These are phyloP conservation scores for Ganaspis brasiliensis DNA, from an alignment of 2,888 invertebrate genomes.

Conservation along the genomic window DNA sequence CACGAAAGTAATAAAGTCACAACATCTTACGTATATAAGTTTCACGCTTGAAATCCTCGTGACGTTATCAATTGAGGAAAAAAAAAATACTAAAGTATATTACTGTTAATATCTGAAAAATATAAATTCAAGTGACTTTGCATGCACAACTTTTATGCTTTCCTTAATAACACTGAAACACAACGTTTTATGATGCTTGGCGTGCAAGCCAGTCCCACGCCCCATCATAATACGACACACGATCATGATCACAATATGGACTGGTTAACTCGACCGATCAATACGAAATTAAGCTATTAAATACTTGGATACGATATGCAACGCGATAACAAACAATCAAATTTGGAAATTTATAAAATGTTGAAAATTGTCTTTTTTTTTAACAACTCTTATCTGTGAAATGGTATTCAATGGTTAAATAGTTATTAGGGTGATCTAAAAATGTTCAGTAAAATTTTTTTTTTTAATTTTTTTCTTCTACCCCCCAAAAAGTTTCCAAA, in stretches of 20 bases:
- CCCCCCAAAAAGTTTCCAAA: too few species aligned
- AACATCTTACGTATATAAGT: background rate
- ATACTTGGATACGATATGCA: slow-evolving; percentile 62
- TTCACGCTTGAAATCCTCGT: slow-evolving; percentile 14
- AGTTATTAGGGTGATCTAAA: too few species aligned
- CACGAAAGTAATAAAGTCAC: slow-evolving; percentile 7
- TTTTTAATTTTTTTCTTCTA: too few species aligned
- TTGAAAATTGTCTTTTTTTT: background rate
- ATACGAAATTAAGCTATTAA: slow-evolving; percentile 74
- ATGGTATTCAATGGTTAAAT: too few species aligned
- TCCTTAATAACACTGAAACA: slow-evolving; percentile 46
- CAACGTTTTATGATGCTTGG: slow-evolving; percentile 60
- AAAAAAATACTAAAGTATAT: slow-evolving; percentile 26
- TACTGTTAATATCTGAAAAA: slow-evolving; percentile 45
- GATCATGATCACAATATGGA: slow-evolving; percentile 61
- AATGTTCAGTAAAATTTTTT: too few species aligned
- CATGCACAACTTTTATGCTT: slow-evolving; percentile 56
- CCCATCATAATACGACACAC: slow-evolving; percentile 57
- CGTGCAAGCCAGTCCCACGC: slow-evolving; percentile 56
- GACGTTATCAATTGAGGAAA: slow-evolving; percentile 25
- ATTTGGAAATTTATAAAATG: slow-evolving; percentile 1
- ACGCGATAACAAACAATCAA: slow-evolving; percentile 57
- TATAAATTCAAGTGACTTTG: slow-evolving; percentile 56
- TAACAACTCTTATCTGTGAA: too few species aligned
- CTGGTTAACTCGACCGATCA: slow-evolving; percentile 64